Evolutionary conservation across 2,113 vertebrate genomes (phyloP), one percentile per base, ranked within the genome.

Genomic region (Bujurquina vittata): DNA sequence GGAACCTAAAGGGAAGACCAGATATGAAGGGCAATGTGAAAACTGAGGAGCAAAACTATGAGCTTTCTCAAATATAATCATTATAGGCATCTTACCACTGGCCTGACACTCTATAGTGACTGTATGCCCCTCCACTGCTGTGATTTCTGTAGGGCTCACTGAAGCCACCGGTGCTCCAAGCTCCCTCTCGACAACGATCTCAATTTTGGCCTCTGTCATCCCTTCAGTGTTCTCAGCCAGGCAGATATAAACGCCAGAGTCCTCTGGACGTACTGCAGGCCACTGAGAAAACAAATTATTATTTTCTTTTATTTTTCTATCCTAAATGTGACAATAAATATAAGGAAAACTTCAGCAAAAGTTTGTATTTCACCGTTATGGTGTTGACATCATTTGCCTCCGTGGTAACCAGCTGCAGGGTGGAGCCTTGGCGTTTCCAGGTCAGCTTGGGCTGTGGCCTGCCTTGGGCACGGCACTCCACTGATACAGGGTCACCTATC

Each of bases 161-260:
- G 91, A 95, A 15, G 97, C 96, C 73, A 94, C 87, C 0, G 98
- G 98, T 1, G 92, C 85, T 0, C 11, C 72, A 0, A 83, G 81
- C 0, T 88, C 91, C 0, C 90, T 91, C 82, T 95, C 96, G 65
- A 98, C 96, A 0, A 31, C 90, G 65, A 99, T 75, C 1, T 97
- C 95, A 75, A 99, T 95, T 56, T 89, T 95, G 14, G 94, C 94
- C 88, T 98, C 97, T 0, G 96, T 92, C 0, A 94, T 91, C 29
- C 98, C 98, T 31, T 97, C 90, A 14, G 81, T 94, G 29, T 97
- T 99, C 79, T 96, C 95, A 0, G 96, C 97, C 0, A 94, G 91
- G 91, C 98, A 99, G 29, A 97, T 78, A 2, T 98, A 99, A 61
- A 94, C 95, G 4, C 98, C 98, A 0, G 95, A 84, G 0, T 99